A percentile compares a stretch with the other conserved stretches of the same genome.
These are phyloP conservation scores for Caenorhabditis sp. DNA, from an alignment of 2,888 invertebrate genomes.

Conservation along the genomic window DNA sequence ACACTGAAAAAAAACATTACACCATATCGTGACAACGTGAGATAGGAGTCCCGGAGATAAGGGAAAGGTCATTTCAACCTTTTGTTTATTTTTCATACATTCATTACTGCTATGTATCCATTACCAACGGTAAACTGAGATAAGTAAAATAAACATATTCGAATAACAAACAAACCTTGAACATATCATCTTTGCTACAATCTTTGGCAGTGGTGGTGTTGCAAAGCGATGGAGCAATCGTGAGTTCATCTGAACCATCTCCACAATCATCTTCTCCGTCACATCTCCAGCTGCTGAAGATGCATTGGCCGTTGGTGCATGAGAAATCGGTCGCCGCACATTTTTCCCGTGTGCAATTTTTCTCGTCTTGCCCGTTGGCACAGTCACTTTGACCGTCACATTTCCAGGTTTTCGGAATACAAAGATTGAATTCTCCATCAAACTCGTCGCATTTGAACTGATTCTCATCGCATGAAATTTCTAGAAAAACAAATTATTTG, in stretches of 20 bases:
- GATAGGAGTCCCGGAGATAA: no score
- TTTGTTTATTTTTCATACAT: not conserved
- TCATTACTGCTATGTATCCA: not conserved
- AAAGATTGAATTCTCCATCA: slow-evolving; percentile 55
- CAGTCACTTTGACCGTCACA: slow-evolving; percentile 68
- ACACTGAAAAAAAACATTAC: slow-evolving; percentile 53
- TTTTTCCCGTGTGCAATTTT: slow-evolving; percentile 47
- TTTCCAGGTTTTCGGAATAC: slow-evolving; percentile 65
- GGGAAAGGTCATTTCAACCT: not conserved
- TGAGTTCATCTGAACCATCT: slow-evolving; percentile 58
- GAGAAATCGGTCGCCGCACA: slow-evolving; percentile 56
- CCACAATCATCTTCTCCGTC: slow-evolving; percentile 67
- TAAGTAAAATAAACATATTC: no score
- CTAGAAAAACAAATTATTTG: slow-evolving; percentile 24
- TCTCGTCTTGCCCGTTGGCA: slow-evolving; percentile 60
- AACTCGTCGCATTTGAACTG: slow-evolving; percentile 64
- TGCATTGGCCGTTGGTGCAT: slow-evolving; percentile 58
- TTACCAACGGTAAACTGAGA: no score
- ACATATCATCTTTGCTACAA: slow-evolving; percentile 25
- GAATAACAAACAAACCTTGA: slow-evolving; percentile 33
- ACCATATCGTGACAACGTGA: no score
- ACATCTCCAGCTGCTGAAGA: slow-evolving; percentile 63
- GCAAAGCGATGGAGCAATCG: slow-evolving; percentile 11
- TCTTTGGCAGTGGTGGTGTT: slow-evolving; percentile 9
- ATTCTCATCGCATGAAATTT: slow-evolving; percentile 45